phyloP scores from a whole-genome alignment of 2,113 vertebrate species.

The Epinephelus fuscoguttatus region DNA sequence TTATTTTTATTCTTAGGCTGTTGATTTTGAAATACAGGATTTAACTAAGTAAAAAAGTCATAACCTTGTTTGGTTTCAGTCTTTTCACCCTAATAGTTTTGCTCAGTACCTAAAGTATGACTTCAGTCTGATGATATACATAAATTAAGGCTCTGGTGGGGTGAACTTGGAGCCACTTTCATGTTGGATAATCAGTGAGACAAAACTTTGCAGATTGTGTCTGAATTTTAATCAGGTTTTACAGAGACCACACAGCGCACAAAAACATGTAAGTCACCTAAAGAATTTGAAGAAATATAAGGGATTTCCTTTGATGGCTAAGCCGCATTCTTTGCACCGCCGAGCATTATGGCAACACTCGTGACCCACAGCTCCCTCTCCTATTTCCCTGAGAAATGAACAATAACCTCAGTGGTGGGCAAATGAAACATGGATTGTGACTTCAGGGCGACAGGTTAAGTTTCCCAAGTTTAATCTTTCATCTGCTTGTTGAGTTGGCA shows the following conservation, averaged over 20 bases:
- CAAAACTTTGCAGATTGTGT: not conserved
- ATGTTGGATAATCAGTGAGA: conserved; percentile 1
- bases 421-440: conserved; percentile 65
- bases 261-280: conserved; percentile 45
- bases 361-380: conserved; percentile 54
- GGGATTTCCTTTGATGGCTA: conserved; percentile 69
- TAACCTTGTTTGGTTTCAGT: not conserved
- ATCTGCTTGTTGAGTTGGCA: conserved; percentile 57
- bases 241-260: conserved; percentile 23
- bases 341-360: conserved; percentile 54
- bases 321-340: conserved; percentile 62
- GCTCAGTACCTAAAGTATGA: not conserved
- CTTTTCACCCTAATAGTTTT: not conserved
- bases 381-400: conserved; percentile 59
- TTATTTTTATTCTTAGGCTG: conserved; percentile 7
- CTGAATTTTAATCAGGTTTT: conserved; percentile 26
- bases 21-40: conserved; percentile 13
- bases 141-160: not conserved
- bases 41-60: conserved; percentile 2
- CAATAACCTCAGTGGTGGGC: conserved; percentile 56
- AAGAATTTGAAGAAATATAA: conserved; percentile 67
- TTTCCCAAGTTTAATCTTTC: conserved; percentile 76
- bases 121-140: conserved; percentile 12
- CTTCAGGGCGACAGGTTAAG: conserved; percentile 70
- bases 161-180: not conserved